These are phyloP conservation scores for Epizoanthus illoricatus DNA, from an alignment of 92 coral and sea anemone genomes.

Conservation along the genomic window DNA sequence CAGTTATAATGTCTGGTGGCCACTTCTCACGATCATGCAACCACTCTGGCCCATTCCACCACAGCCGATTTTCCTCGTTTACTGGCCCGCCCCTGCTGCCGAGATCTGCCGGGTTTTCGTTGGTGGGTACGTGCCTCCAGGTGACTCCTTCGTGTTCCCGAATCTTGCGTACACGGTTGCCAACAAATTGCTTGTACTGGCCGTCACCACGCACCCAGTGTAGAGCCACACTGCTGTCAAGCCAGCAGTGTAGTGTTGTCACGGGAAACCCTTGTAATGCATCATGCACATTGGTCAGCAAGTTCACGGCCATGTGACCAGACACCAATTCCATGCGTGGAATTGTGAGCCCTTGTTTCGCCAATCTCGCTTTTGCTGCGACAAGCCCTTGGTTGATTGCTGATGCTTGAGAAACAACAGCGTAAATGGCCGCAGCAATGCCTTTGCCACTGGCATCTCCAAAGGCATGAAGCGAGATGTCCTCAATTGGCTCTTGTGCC, in stretches of 20 bases:
- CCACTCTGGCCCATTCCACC: slow-evolving; percentile 13
- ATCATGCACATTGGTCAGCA: slow-evolving; percentile 17
- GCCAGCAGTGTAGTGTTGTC: slow-evolving; percentile 26
- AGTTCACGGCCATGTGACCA: slow-evolving; percentile 42
- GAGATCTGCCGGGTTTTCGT: too few species aligned
- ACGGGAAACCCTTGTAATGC: slow-evolving; percentile 38
- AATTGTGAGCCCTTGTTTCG: slow-evolving; percentile 33
- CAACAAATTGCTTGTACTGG: slow-evolving; percentile 46
- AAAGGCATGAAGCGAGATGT: slow-evolving; percentile 49
- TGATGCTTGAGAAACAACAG: slow-evolving; percentile 40
- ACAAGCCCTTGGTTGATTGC: slow-evolving; percentile 22
- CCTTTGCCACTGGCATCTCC: slow-evolving; percentile 62
- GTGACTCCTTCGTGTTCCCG: slow-evolving; percentile 2
- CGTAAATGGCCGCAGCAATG: background rate
- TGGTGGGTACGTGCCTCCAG: slow-evolving; percentile 18
- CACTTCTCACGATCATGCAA: background rate
- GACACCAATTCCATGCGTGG: slow-evolving; percentile 45
- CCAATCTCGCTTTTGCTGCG: slow-evolving; percentile 23
- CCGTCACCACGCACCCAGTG: slow-evolving; percentile 41
- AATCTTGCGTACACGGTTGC: slow-evolving; percentile 37
- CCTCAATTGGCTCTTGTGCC: slow-evolving; percentile 27
- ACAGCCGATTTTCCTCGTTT: background rate
- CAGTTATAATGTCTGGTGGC: background rate
- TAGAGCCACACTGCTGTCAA: slow-evolving; percentile 38
- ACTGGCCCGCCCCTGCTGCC: too few species aligned